Evolutionary conservation across 2,797 vertebrate genomes (phyloP).

Genomic region (Esox lucius): DNA sequence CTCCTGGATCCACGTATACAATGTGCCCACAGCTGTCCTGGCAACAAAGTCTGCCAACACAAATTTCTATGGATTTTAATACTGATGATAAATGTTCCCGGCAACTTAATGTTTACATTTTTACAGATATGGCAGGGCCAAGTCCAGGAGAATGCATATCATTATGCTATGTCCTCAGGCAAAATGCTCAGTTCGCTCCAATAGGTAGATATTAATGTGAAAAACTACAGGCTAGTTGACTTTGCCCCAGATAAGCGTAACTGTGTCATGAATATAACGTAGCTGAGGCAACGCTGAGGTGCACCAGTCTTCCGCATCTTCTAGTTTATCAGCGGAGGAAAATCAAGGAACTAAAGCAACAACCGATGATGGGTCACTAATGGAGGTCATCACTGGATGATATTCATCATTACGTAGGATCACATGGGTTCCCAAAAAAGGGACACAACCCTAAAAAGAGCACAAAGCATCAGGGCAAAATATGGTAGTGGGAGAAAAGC

Average conservation of each 20-base stretch:
- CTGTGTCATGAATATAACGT: background rate
- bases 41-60: constrained; percentile 37
- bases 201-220: background rate
- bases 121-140: background rate
- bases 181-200: background rate
- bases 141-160: background rate
- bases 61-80: background rate
- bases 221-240: background rate
- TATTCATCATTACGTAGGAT: background rate
- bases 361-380: background rate
- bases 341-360: background rate
- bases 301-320: constrained; percentile 24
- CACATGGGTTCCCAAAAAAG: background rate
- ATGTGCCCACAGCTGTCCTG: constrained; percentile 31
- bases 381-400: background rate
- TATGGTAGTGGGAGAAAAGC: constrained; percentile 16
- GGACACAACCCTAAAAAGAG: background rate
- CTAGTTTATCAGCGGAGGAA: constrained; percentile 21
- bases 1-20: constrained; percentile 26
- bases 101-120: background rate
- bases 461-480: background rate
- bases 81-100: background rate
- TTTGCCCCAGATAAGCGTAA: background rate
- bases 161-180: background rate
- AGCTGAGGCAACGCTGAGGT: constrained; percentile 14